Evolutionary conservation across 2,888 invertebrate genomes (phyloP).

Genomic region (Pseudococcus longispinus): DNA sequence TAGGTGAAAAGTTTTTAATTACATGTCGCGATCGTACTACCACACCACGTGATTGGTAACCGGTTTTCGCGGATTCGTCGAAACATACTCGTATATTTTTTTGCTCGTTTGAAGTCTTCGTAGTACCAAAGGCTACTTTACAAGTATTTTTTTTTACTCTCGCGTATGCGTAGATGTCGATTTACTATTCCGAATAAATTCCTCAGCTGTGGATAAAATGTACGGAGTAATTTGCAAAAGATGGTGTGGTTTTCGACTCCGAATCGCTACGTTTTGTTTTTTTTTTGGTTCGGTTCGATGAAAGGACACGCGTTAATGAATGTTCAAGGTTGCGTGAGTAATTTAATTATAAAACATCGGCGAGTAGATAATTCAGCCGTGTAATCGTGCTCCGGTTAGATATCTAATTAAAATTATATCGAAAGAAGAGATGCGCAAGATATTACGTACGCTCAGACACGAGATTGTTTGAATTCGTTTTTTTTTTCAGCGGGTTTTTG

Average conservation of each 20-base stretch:
- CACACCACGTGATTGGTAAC: conserved; percentile 5
- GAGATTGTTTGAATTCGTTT: not conserved
- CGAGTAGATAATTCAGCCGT: not conserved
- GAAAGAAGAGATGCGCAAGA: not conserved
- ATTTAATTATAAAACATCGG: not conserved
- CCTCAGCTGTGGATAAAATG: not conserved
- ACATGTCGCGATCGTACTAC: conserved; percentile 5
- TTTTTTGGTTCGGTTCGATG: not conserved
- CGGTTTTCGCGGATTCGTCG: not conserved
- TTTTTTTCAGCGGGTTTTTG: not conserved
- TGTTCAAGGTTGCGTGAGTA: conserved; percentile 9
- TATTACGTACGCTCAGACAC: not conserved
- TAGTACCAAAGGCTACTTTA: not conserved
- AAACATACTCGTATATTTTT: not conserved
- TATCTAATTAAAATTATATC: not conserved
- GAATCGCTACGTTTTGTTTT: not conserved
- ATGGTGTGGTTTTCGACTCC: not conserved
- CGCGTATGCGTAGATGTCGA: not conserved
- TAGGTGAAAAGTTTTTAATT: conserved; percentile 11
- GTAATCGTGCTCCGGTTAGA: not conserved
- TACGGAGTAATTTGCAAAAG: not conserved
- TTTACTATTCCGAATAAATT: not conserved
- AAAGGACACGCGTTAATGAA: conserved; percentile 1
- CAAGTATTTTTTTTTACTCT: not conserved
- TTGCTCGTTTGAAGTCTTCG: not conserved